A percentile compares a stretch with the other conserved stretches of the same genome.
Evolutionary conservation across 2,888 invertebrate genomes (phyloP).

Genomic region (Leptinotarsa rubiginosa): DNA sequence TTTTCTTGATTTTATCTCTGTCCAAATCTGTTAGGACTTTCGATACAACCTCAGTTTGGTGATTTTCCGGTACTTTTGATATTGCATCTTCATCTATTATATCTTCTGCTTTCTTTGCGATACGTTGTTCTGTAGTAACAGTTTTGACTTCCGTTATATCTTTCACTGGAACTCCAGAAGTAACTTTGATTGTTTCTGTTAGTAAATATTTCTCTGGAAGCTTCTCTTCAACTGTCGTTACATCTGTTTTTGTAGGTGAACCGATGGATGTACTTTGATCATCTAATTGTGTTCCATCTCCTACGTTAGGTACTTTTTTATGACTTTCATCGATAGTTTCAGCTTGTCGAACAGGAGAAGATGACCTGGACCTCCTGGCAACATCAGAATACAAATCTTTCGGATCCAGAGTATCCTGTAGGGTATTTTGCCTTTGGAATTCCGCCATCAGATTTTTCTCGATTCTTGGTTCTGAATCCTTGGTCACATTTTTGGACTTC

Average conservation of each 20-base stretch:
- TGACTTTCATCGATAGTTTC: not conserved
- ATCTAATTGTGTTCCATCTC: not conserved
- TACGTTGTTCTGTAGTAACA: not conserved
- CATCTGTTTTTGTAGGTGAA: not conserved
- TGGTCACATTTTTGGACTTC: slow-evolving; percentile 46
- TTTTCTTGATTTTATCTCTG: slow-evolving; percentile 52
- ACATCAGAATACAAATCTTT: slow-evolving; percentile 61
- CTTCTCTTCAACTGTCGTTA: not conserved
- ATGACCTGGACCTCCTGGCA: slow-evolving; percentile 54
- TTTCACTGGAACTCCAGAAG: not conserved
- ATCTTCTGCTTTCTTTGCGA: slow-evolving; percentile 22
- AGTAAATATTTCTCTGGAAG: not conserved
- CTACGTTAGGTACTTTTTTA: not conserved
- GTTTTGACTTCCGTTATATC: not conserved
- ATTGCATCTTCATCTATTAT: slow-evolving; percentile 31
- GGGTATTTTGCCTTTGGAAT: slow-evolving; percentile 56
- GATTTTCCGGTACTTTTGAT: slow-evolving; percentile 30
- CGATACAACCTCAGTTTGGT: slow-evolving; percentile 51
- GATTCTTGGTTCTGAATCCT: slow-evolving; percentile 27
- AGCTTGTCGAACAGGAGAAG: slow-evolving; percentile 47
- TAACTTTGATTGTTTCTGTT: not conserved
- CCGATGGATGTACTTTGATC: not conserved
- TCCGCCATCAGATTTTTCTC: slow-evolving; percentile 55
- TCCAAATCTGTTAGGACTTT: slow-evolving; percentile 58
- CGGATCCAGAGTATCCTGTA: slow-evolving; percentile 49